Base-by-base conservation (phyloP, 1,140 invertebrate species). In the Pseudachorutes palmiensis region DNA sequence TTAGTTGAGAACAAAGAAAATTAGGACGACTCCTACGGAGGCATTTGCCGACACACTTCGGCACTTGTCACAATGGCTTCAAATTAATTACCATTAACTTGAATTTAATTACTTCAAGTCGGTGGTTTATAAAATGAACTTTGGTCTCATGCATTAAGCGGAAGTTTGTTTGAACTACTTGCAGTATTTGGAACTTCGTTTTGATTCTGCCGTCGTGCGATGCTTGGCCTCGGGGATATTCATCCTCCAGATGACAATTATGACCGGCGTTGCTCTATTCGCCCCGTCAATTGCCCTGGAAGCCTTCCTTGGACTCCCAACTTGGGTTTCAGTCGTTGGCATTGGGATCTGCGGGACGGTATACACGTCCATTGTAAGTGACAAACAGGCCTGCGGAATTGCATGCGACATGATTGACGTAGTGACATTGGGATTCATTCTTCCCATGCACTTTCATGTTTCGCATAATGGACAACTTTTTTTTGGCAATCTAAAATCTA, bases 241-340 rank as follows among this genome's bases (percentile, higher is more conserved):
- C 32, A 70, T 72, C 22, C 19, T 74, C 0, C 65, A 74, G 67
- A 36, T 67, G 22, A 28, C 66, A 1, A 22, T 72, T 1, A 64
- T 69, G 22, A 70, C 41, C 2, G 67, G 63, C 2, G 51, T 73
- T 1, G 64, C 68, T 0, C 45, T 71, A 14, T 73, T 69, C 26
- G 67, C 72, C 2, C 72, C 70, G 1, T 51, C 74, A 29, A 59
- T 75, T 2, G 74, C 73, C 36, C 58, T 75, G 57, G 67, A 74
- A 29, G 70, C 73, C 0, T 57, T 75, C 51, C 58, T 72, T 19
- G 74, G 74, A 14, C 36, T 75, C 3, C 71, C 74, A n/a, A 22
- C 67, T 1, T 73, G 71, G 69, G 45, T 72, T 28, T 72, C 67
- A 3, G 55, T 72, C 19, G n/a, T 74, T 26, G 59, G 65, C 2